Conservation (phyloP, 92 coral and sea anemone genomes). For the Umimayanthus kanabou region DNA sequence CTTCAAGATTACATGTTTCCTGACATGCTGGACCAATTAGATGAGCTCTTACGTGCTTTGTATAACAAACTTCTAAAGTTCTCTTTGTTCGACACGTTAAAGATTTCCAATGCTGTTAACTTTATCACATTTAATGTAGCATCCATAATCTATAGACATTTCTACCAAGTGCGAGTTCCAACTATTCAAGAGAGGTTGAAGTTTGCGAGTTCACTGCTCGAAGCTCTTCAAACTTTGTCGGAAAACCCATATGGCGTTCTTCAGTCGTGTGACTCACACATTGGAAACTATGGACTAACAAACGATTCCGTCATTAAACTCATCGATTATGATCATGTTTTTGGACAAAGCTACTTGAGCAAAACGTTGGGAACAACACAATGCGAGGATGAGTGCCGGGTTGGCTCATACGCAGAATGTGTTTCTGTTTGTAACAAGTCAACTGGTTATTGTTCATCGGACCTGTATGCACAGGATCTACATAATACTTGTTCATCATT, state of each 20-base stretch:
- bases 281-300: conserved; percentile 79
- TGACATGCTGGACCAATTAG: conserved; percentile 58
- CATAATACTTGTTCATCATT: conserved; percentile 53
- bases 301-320: conserved; percentile 56
- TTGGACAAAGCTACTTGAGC: conserved; percentile 42
- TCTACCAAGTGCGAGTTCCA: conserved; percentile 52
- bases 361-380: conserved; percentile 31
- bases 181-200: conserved; percentile 52
- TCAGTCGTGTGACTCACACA: conserved; percentile 77
- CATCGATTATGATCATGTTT: conserved; percentile 60
- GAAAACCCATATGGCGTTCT: conserved; percentile 66
- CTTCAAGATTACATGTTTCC: conserved; percentile 59
- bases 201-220: conserved; percentile 48
- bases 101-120: conserved; percentile 1
- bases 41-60: conserved; percentile 32
- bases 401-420: conserved; percentile 60
- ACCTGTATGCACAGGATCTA: conserved; percentile 46
- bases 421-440: conserved; percentile 49
- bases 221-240: conserved; percentile 56
- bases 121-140: conserved; percentile 20
- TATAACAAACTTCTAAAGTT: background rate
- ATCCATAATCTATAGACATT: conserved; percentile 37
- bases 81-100: background rate
- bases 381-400: conserved; percentile 63
- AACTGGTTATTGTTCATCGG: conserved; percentile 57